Evolutionary conservation across 2,888 invertebrate species (phyloP), one percentile per base, ranked within the genome.

Genomic region (Tholera decimalis): DNA sequence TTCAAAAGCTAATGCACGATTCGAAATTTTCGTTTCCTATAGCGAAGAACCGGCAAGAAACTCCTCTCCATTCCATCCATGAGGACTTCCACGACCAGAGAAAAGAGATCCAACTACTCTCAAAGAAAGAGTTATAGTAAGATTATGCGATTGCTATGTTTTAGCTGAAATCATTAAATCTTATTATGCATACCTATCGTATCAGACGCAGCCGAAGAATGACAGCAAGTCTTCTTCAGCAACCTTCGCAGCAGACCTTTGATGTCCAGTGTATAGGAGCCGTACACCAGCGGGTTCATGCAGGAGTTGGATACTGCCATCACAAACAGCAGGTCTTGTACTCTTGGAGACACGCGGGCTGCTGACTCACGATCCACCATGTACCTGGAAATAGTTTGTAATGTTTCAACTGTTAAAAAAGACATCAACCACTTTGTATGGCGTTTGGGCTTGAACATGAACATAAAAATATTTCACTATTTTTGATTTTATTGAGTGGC

Each of bases 241-340:
- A 93, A 53, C 54, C 84, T 84, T 20, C 86, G 79, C 1, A 89
- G n/a, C 0, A 81, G 73, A 0, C 88, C 88, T 24, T 88, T 83
- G 4, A 93, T 81, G 65, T 91, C 86, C 41, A 95, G 83, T 24
- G 96, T 96, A 86, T 97, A 97, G 72, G 97, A 97, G 22, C 98
- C 98, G 87, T 98, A 98, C 6, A 98, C 97, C 44, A 98, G 91
- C 0, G 98, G 98, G 91, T 98, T 98, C 95, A 98, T 97, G 90
- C 98, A 98, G 20, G 97, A 97, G 91, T 98, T 98, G 74, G 97
- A 97, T 3, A 98, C 98, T 0, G 97, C 98, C 96, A 98, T 98
- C 85, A 98, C 96, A 87, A 98, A 98, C 51, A 98, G 93, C 30
- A 96, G 93, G 83, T 97, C 97, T 83, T 97, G 97, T 0, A 98